These are phyloP conservation scores for Ectemnius cavifrons DNA, from an alignment of 2,888 invertebrate genomes.

Conservation along the genomic window DNA sequence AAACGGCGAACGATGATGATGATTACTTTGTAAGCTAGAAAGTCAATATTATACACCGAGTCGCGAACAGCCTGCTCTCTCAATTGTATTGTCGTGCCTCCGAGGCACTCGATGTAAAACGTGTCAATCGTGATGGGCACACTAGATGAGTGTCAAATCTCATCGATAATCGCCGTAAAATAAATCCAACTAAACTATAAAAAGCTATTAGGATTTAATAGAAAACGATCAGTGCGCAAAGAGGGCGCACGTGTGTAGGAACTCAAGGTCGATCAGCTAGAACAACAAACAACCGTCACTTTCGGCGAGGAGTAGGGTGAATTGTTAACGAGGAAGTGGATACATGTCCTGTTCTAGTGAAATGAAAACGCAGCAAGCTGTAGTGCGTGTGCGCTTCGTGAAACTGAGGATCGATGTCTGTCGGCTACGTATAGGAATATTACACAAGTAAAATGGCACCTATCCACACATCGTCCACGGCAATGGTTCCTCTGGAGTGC, in stretches of 20 bases:
- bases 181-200: background rate
- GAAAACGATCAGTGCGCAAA: background rate
- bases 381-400: too few species aligned
- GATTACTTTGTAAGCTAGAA: background rate
- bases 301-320: background rate
- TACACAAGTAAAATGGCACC: conserved; percentile 8
- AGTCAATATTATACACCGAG: background rate
- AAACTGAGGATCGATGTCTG: too few species aligned
- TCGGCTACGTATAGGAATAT: too few species aligned
- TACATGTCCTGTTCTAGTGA: background rate
- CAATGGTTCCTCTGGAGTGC: conserved; percentile 19
- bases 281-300: background rate
- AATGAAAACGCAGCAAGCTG: too few species aligned
- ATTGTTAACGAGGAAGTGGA: conserved; percentile 7
- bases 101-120: background rate
- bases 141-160: background rate
- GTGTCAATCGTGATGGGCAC: background rate
- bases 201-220: background rate
- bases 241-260: conserved; percentile 5
- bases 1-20: background rate
- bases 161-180: background rate
- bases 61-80: background rate
- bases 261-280: conserved; percentile 13
- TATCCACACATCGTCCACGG: conserved; percentile 31
- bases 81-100: background rate